Evolutionary conservation across 2,888 invertebrate genomes (phyloP).

Genomic region (Drosophila glabriapex): DNA sequence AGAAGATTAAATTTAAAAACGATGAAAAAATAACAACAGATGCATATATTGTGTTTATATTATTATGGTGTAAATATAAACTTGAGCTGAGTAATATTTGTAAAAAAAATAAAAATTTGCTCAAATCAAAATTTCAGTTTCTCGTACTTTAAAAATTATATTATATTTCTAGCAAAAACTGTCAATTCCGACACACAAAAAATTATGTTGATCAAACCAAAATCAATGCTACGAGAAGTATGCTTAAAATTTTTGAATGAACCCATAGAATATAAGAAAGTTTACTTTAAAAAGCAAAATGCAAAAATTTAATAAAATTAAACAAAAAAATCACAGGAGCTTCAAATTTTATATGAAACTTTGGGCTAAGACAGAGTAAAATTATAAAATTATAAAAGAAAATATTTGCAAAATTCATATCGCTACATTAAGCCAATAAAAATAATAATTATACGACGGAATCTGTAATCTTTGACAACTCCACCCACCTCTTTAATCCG

Average conservation of each 20-base stretch:
- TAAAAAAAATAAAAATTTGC: conserved; percentile 57
- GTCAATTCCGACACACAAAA: conserved; percentile 63
- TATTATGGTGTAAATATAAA: conserved; percentile 34
- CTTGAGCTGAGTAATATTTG: conserved; percentile 26
- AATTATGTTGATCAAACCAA: conserved; percentile 7
- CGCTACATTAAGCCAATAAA: conserved; percentile 58
- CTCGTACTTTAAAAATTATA: conserved; percentile 13
- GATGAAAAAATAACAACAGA: background rate
- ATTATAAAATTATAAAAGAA: conserved; percentile 21
- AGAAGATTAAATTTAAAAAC: conserved; percentile 43
- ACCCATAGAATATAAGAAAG: conserved; percentile 25
- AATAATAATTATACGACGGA: conserved; percentile 45
- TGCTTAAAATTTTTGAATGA: conserved; percentile 31
- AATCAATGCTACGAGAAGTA: conserved; percentile 22
- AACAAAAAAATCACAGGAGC: conserved; percentile 49
- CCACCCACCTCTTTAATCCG: conserved; percentile 56
- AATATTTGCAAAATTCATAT: conserved; percentile 60
- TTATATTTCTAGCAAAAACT: conserved; percentile 45
- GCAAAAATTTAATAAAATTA: background rate
- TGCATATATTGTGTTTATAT: conserved; percentile 5
- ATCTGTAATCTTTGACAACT: conserved; percentile 50
- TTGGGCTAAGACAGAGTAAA: conserved; percentile 48
- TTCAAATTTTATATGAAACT: conserved; percentile 69
- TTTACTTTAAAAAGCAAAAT: conserved; percentile 53
- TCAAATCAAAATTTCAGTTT: conserved; percentile 52